Conservation (phyloP, 1,140 invertebrate genomes). For the Callitettix versicolor region DNA sequence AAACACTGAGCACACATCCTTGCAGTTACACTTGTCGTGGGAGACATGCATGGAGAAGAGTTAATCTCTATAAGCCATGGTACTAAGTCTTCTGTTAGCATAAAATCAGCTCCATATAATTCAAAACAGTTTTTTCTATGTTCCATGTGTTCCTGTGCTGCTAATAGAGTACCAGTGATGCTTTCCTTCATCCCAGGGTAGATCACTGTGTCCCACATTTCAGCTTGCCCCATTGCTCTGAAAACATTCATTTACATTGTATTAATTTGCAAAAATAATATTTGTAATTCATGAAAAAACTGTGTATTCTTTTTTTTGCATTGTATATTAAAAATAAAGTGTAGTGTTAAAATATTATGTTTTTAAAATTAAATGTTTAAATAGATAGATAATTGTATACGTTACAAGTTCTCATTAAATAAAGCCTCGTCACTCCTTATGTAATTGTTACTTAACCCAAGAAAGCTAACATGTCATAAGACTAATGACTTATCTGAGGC, state of each 20-base stretch:
- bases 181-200: conserved; percentile 85
- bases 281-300: no score
- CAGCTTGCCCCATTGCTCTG: conserved; percentile 49
- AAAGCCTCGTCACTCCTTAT: no score
- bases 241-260: conserved; percentile 11
- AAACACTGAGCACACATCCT: conserved; percentile 75
- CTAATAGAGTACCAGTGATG: conserved; percentile 74
- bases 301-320: no score
- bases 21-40: conserved; percentile 79
- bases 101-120: conserved; percentile 88
- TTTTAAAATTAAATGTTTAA: no score
- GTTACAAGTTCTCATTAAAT: no score
- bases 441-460: no score
- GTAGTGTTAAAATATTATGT: no score
- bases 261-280: no score
- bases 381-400: no score
- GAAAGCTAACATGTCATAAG: no score
- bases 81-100: conserved; percentile 75
- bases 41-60: conserved; percentile 81
- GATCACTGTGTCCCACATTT: conserved; percentile 68
- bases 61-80: conserved; percentile 94
- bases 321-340: no score
- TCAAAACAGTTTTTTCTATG: conserved; percentile 82
- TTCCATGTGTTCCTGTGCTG: conserved; percentile 79
- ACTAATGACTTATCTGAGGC: no score